A percentile compares a stretch with the other conserved stretches of the same genome.
phyloP scores from a whole-genome alignment of 1,140 invertebrate species.

The Drosophila tropicalis region DNA sequence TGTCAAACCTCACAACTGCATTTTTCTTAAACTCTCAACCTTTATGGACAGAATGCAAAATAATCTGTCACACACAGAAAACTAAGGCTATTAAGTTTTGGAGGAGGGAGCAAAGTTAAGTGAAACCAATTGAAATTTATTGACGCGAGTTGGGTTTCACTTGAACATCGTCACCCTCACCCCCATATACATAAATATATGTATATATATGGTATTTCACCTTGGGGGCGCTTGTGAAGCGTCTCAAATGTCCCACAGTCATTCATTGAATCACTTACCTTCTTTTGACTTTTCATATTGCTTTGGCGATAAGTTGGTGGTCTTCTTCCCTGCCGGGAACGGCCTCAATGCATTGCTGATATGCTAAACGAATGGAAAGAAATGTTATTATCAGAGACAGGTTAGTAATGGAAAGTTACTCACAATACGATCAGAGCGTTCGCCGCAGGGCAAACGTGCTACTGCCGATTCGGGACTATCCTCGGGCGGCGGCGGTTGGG shows the following conservation, averaged over 20 bases:
- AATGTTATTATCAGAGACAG: conserved; percentile 12
- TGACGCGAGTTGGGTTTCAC: conserved; percentile 75
- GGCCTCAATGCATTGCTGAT: conserved; percentile 86
- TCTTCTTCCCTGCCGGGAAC: conserved; percentile 85
- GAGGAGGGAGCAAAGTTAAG: conserved; percentile 58
- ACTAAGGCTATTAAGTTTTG: conserved; percentile 29
- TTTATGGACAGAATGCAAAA: conserved; percentile 39
- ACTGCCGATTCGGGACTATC: conserved; percentile 92
- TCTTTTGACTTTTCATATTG: conserved; percentile 82
- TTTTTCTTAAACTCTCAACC: conserved; percentile 25
- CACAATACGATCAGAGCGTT: conserved; percentile 90
- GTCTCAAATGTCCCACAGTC: conserved; percentile 42
- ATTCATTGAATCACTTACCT: conserved; percentile 61
- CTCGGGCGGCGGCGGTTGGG: conserved; percentile 93
- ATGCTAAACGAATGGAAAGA: conserved; percentile 69
- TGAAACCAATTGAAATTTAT: conserved; percentile 83
- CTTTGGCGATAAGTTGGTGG: conserved; percentile 85
- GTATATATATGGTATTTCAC: neutral
- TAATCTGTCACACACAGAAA: conserved; percentile 34
- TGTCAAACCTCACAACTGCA: conserved; percentile 63
- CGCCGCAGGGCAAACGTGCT: conserved; percentile 91
- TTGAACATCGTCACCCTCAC: conserved; percentile 59
- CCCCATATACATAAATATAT: no score
- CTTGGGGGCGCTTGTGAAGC: conserved; percentile 40
- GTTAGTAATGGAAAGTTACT: conserved; percentile 54